Percentiles rank a stretch among this genome's conserved stretches.
These are phyloP conservation scores for Trachelipus rathkii DNA, from an alignment of 1,140 invertebrate genomes.

Conservation along the genomic window DNA sequence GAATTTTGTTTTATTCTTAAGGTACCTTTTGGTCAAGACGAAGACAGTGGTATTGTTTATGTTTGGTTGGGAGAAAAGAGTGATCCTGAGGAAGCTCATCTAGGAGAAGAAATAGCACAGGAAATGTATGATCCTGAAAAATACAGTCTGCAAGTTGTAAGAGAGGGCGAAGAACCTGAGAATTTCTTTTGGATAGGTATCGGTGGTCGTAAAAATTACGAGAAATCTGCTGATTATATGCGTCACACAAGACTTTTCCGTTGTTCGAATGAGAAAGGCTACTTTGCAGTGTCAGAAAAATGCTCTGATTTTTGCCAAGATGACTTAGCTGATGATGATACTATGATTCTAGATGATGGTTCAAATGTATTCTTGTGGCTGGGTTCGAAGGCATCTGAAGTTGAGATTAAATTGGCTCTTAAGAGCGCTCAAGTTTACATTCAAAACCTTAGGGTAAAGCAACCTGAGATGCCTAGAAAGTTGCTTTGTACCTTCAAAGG, in stretches of 20 bases:
- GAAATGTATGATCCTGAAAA: constrained; percentile 81
- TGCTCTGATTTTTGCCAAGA: constrained; percentile 99
- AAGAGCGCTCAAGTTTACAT: constrained; percentile 99
- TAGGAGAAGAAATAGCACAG: constrained; percentile 89
- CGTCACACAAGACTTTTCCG: constrained; percentile 90
- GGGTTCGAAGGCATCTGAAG: constrained; percentile 91
- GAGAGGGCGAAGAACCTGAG: constrained; percentile 96
- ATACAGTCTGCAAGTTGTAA: constrained; percentile 59
- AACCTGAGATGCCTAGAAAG: constrained; percentile 85
- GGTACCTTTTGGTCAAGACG: constrained; percentile 88
- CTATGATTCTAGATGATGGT: constrained; percentile 99
- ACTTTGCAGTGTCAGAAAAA: constrained; percentile 98
- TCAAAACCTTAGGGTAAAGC: constrained; percentile 92
- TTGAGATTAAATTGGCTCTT: constrained; percentile 97
- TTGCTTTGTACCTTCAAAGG: constrained; percentile 94
- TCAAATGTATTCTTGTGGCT: constrained; percentile 97
- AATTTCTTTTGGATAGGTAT: constrained; percentile 98
- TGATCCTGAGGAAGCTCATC: constrained; percentile 77
- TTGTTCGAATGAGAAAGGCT: constrained; percentile 99
- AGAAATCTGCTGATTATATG: constrained; percentile 87
- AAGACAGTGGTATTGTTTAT: constrained; percentile 89
- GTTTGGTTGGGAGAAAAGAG: constrained; percentile 93
- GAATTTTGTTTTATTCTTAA: constrained; percentile 85
- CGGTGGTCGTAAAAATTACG: constrained; percentile 88
- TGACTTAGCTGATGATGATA: constrained; percentile 98